These are phyloP conservation scores for Tor tambroides DNA, from an alignment of 2,113 vertebrate species.

Conservation along the genomic window DNA sequence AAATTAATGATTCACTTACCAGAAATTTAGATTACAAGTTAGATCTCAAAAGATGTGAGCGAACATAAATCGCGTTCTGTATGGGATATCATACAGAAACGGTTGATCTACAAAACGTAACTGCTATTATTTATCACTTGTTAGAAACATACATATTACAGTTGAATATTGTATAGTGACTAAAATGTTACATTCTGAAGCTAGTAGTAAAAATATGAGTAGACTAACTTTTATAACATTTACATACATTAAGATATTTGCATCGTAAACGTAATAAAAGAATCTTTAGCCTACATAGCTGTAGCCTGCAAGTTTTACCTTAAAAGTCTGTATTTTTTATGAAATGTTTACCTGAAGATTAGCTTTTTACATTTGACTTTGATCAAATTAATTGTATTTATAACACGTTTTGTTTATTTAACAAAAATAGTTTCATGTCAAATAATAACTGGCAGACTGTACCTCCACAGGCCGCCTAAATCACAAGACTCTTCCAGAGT, in stretches of 20 bases:
- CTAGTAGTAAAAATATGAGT: no score
- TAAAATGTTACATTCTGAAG: no score
- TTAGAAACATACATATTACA: no score
- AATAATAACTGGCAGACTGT: background rate
- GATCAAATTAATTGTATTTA: background rate
- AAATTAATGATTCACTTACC: no score
- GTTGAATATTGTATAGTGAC: no score
- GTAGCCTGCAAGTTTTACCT: background rate
- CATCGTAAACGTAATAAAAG: background rate
- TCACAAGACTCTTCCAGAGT: background rate
- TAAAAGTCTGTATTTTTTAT: background rate
- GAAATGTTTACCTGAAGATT: background rate
- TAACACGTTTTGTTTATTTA: background rate
- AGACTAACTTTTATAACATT: no score
- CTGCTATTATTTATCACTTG: no score
- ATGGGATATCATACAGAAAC: no score
- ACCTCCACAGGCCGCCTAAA: background rate
- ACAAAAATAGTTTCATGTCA: background rate
- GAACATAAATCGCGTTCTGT: no score
- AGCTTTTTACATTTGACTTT: background rate
- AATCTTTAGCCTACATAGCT: background rate
- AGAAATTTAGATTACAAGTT: no score
- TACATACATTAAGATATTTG: background rate
- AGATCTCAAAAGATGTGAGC: no score
- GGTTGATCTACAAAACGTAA: no score